A percentile compares a stretch with the other conserved stretches of the same genome.
phyloP scores from a whole-genome alignment of 1,140 invertebrate genomes.

The Gonioctena quinquepunctata region DNA sequence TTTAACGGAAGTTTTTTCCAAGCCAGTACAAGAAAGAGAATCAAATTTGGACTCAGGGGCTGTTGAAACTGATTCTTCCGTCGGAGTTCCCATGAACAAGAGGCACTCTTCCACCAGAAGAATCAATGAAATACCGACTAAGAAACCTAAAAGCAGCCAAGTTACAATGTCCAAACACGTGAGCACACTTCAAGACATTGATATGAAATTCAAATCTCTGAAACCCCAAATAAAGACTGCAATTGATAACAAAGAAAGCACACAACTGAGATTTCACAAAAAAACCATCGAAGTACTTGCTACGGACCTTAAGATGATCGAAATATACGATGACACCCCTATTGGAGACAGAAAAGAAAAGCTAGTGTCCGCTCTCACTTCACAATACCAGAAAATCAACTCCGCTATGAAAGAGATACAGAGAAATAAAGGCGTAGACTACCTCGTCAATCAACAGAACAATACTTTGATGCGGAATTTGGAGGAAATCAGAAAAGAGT shows the following conservation, averaged over 20 bases:
- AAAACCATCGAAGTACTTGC: constrained; percentile 27
- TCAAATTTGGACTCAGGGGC: constrained; percentile 24
- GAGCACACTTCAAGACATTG: constrained; percentile 25
- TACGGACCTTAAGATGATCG: constrained; percentile 32
- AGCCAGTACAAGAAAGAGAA: constrained; percentile 8
- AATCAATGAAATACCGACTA: not conserved
- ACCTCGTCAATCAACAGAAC: constrained; percentile 26
- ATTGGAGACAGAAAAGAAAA: constrained; percentile 24
- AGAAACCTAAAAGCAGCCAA: not conserved
- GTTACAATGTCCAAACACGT: not conserved
- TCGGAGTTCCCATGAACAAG: constrained; percentile 18
- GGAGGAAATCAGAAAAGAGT: constrained; percentile 24
- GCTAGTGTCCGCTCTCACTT: constrained; percentile 16
- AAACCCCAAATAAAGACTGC: constrained; percentile 23
- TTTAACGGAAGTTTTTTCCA: constrained; percentile 25
- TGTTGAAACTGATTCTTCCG: constrained; percentile 28
- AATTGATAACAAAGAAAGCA: constrained; percentile 28
- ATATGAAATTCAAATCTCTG: constrained; percentile 23
- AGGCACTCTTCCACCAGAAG: not conserved
- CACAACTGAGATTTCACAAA: constrained; percentile 19
- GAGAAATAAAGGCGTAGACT: constrained; percentile 9
- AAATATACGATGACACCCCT: constrained; percentile 23
- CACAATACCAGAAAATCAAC: constrained; percentile 25
- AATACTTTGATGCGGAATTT: constrained; percentile 24
- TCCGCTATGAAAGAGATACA: constrained; percentile 26